Evolutionary conservation across 2,888 invertebrate genomes (phyloP).

Genomic region (Aproaerema taeniolella): DNA sequence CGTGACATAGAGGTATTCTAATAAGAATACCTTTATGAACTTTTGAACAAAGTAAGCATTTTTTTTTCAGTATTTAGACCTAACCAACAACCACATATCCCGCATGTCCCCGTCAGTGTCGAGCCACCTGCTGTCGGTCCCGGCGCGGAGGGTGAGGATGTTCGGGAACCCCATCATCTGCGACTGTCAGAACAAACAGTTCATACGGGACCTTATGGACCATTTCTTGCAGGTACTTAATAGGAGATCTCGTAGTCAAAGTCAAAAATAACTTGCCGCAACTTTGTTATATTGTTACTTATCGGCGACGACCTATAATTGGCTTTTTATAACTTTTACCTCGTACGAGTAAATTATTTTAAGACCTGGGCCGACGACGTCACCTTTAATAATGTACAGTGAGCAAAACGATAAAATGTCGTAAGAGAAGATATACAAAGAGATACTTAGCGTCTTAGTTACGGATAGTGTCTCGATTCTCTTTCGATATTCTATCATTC

Average conservation of each 20-base stretch:
- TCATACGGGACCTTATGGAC: constrained; percentile 4
- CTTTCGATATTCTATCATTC: too few relatives aligned
- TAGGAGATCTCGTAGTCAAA: not conserved
- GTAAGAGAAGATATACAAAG: not conserved
- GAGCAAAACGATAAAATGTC: not conserved
- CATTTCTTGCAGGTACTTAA: constrained; percentile 1
- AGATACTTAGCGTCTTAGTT: too few relatives aligned
- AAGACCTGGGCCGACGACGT: too few relatives aligned
- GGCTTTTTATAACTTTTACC: too few relatives aligned
- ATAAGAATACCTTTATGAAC: too few relatives aligned
- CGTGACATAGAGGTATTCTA: too few relatives aligned
- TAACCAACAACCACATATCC: constrained; percentile 6
- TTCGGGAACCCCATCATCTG: constrained; percentile 9
- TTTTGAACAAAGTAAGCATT: too few relatives aligned
- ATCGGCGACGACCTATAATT: not conserved
- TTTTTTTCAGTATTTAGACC: constrained; percentile 10
- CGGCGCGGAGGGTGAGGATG: not conserved
- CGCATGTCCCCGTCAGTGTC: not conserved
- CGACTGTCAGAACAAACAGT: constrained; percentile 8
- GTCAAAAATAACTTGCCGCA: not conserved
- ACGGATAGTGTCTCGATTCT: too few relatives aligned
- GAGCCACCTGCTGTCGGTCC: not conserved
- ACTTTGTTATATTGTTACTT: too few relatives aligned
- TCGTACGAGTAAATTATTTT: too few relatives aligned
- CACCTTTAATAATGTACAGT: too few relatives aligned